A percentile compares a stretch with the other conserved stretches of the same genome.
Conservation (phyloP, 2,888 invertebrate species). For the Polymixis lichenea region DNA sequence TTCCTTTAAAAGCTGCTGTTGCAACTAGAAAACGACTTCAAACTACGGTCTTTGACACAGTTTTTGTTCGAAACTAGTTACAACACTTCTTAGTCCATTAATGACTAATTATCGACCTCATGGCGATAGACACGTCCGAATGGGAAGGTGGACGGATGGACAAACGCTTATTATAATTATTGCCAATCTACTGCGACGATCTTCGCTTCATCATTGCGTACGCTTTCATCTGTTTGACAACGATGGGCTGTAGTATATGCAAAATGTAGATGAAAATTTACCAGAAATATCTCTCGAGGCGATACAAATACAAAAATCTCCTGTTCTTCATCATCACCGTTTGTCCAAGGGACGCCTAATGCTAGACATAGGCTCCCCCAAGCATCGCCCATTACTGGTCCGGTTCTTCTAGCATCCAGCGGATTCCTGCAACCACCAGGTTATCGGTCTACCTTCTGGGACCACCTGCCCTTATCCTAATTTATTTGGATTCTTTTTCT, state of each 20-base stretch:
- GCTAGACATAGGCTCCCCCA: too few relatives aligned
- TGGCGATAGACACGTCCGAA: constrained; percentile 59
- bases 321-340: neutral
- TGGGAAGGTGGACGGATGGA: constrained; percentile 65
- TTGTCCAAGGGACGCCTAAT: neutral
- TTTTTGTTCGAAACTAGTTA: constrained; percentile 52
- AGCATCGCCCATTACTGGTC: neutral
- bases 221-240: constrained; percentile 75
- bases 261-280: constrained; percentile 44
- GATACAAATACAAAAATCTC: too few relatives aligned
- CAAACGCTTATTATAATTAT: constrained; percentile 75
- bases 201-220: constrained; percentile 78
- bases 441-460: too few relatives aligned
- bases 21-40: neutral
- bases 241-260: constrained; percentile 66
- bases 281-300: neutral
- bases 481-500: too few relatives aligned
- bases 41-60: constrained; percentile 16
- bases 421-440: neutral
- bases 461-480: neutral
- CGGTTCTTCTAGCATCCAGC: neutral
- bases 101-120: constrained; percentile 71
- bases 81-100: constrained; percentile 63
- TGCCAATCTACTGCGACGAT: constrained; percentile 78
- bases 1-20: neutral